A percentile compares a stretch with the other conserved stretches of the same genome.
Conservation (phyloP, 2,797 vertebrate species). For the Myotis findleyi region DNA sequence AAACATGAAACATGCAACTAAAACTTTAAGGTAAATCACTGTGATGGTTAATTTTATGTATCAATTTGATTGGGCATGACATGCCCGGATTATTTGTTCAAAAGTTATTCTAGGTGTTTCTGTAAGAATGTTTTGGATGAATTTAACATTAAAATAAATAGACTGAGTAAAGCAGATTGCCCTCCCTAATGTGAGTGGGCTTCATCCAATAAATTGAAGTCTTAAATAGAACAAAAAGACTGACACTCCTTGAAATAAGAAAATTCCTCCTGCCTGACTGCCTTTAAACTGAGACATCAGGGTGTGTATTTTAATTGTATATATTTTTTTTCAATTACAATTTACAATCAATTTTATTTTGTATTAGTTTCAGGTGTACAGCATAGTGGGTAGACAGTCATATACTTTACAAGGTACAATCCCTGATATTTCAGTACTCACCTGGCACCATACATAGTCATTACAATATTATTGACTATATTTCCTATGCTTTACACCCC, state of each 20-base stretch:
- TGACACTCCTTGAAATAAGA: background rate
- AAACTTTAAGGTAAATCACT: conserved; percentile 19
- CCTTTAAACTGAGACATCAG: background rate
- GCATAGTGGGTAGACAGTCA: background rate
- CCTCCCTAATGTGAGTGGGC: too few relatives aligned
- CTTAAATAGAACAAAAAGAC: background rate
- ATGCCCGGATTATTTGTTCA: background rate
- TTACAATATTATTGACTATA: background rate
- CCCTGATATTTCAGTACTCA: background rate
- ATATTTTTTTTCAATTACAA: background rate
- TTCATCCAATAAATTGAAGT: background rate
- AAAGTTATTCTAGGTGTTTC: background rate
- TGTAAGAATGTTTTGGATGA: background rate
- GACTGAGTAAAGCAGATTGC: background rate
- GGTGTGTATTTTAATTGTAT: background rate
- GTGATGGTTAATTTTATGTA: background rate
- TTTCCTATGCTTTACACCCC: background rate
- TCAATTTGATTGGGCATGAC: background rate
- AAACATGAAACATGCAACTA: background rate
- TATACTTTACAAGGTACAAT: background rate
- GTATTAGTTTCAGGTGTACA: background rate
- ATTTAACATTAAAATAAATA: background rate
- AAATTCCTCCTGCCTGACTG: background rate
- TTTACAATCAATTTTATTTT: background rate
- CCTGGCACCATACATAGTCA: background rate